phyloP scores from a whole-genome alignment of 1,140 invertebrate species.

The Trichonephila clavipes region DNA sequence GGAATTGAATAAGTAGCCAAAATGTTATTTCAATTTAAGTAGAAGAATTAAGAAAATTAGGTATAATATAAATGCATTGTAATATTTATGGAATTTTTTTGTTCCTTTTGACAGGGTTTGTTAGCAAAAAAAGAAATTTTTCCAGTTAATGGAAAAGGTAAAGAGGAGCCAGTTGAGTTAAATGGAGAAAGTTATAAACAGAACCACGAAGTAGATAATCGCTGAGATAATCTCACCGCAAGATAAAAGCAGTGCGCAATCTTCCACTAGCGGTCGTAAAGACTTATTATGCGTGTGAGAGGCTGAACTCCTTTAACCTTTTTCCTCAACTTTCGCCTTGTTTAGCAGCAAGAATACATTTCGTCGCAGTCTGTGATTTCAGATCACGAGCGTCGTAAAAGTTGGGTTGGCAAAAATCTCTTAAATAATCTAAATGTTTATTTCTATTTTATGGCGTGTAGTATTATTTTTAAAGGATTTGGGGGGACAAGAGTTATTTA shows the following conservation, averaged over 20 bases:
- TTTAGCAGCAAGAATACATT: not conserved
- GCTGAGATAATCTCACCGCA: not conserved
- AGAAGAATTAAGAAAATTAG: too few species aligned
- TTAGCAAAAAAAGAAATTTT: not conserved
- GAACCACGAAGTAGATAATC: not conserved
- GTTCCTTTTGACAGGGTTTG: too few species aligned
- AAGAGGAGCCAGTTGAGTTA: not conserved
- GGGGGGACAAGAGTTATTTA: too few species aligned
- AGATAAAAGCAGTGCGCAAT: not conserved
- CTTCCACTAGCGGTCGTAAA: not conserved
- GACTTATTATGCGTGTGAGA: not conserved
- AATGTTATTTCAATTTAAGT: too few species aligned
- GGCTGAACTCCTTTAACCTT: constrained; percentile 20
- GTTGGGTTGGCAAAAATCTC: not conserved
- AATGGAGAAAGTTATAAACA: not conserved
- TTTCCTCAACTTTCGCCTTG: not conserved
- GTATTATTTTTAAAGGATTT: not conserved
- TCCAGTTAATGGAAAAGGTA: not conserved
- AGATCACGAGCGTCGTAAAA: not conserved
- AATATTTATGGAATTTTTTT: too few species aligned
- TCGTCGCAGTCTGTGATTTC: constrained; percentile 15
- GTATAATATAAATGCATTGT: too few species aligned
- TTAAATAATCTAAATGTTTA: not conserved
- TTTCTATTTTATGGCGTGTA: not conserved
- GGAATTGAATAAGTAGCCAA: too few species aligned